Conservation (phyloP, 2,888 invertebrate species). For the Dynastes hyllus region DNA sequence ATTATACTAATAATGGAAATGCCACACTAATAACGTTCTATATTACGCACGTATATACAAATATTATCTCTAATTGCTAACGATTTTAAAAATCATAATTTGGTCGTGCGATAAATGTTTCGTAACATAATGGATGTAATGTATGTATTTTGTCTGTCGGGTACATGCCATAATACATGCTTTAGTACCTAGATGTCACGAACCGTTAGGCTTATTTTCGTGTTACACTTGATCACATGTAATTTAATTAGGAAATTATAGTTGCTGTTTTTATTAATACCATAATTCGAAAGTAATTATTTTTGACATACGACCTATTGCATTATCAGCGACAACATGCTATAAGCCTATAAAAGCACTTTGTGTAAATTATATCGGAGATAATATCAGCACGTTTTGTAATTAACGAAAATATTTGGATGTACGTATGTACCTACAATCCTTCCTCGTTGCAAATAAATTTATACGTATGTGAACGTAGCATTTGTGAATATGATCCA, state of each 20-base stretch:
- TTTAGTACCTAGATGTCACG: too few relatives aligned
- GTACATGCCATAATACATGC: too few relatives aligned
- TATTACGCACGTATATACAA: not conserved
- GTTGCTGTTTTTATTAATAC: slow-evolving; percentile 7
- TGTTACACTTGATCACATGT: not conserved
- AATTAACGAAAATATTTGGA: not conserved
- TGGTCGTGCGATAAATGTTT: not conserved
- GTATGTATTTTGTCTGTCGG: not conserved
- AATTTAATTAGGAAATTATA: slow-evolving; percentile 20
- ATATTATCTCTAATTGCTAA: not conserved
- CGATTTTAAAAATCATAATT: slow-evolving; percentile 7
- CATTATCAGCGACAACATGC: not conserved
- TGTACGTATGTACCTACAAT: not conserved
- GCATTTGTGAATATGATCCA: too few relatives aligned
- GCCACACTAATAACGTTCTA: too few relatives aligned
- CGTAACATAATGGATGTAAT: not conserved
- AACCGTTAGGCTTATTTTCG: slow-evolving; percentile 2
- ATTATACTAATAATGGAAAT: too few relatives aligned
- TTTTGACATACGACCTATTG: slow-evolving; percentile 23
- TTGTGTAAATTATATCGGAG: not conserved
- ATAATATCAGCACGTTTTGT: slow-evolving; percentile 1
- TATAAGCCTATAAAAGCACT: slow-evolving; percentile 2
- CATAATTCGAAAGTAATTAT: slow-evolving; percentile 29
- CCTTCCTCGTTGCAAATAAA: not conserved
- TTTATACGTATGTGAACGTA: too few relatives aligned